Evolutionary conservation across 2,888 invertebrate genomes (phyloP), one percentile per base, ranked within the genome.

Genomic region (Galerucella nymphaeae): DNA sequence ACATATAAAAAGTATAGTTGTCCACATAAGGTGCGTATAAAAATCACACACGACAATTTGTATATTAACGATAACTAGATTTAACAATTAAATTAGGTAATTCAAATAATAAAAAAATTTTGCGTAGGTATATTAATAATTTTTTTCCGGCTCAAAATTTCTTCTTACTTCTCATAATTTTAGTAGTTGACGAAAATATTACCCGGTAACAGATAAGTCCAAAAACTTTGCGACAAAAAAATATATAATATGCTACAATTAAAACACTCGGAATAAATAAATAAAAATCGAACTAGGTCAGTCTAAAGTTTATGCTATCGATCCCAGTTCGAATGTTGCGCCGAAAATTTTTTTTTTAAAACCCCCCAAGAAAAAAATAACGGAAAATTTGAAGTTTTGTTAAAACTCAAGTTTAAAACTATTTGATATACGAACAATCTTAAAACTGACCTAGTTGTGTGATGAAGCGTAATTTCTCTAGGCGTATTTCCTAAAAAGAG

Each of bases 381-480:
- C 18, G 13, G 55, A 18, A 57, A 48, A n/a, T 8, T 48, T 48
- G 48, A n/a, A 48, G 48, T 48, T 48, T 48, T 14, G 8, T 5
- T 14, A 48, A 48, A 48, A n/a, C 48, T 8, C n/a, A 48, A 48
- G 48, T 48, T 48, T 48, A 6, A 48, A 48, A 48, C 14, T 14
- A 48, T 48, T 48, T 14, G 13, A 59, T 30, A 20, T 14, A 59
- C 9, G 18, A 20, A 38, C n/a, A 48, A 20, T 59, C 11, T 45
- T 38, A 61, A 62, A 70, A 55, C 57, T 57, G 63, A 57, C 63
- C 63, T 42, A 63, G 16, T 45, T 16, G 57, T 45, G 70, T 78
- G 76, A 78, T 73, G 75, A 79, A 80, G 77, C 79, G 78, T 79
- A 79, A 71, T 76, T 71, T 68, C 70, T 62, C 66, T 73, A 69